phyloP scores from a whole-genome alignment of 2,113 vertebrate species.

The Sinocyclocheilus anshuiensis region DNA sequence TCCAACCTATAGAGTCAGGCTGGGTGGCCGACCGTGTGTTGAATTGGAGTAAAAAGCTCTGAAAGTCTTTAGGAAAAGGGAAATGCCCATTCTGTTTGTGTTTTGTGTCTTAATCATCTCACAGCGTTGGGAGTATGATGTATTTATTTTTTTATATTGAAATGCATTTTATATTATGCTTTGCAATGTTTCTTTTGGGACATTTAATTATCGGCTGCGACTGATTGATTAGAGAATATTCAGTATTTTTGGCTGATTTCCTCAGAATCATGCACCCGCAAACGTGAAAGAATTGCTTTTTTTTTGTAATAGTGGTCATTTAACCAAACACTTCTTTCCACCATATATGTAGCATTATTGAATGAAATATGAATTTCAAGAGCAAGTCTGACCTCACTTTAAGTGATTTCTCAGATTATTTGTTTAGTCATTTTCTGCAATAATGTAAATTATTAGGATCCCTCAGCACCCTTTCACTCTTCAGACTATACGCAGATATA shows the following conservation, averaged over 20 bases:
- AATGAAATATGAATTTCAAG: slow-evolving; percentile 34
- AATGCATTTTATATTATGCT: slow-evolving; percentile 58
- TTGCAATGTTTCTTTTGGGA: slow-evolving; percentile 53
- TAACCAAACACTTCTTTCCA: slow-evolving; percentile 19
- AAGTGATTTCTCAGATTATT: slow-evolving; percentile 25
- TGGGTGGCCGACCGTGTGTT: slow-evolving; percentile 70
- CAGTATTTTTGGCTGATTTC: slow-evolving; percentile 37
- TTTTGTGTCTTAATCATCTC: slow-evolving; percentile 12
- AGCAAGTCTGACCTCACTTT: slow-evolving; percentile 5
- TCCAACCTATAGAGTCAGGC: slow-evolving; percentile 68
- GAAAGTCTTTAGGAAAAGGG: slow-evolving; percentile 58
- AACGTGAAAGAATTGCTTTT: slow-evolving; percentile 2
- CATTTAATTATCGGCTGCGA: slow-evolving; percentile 12
- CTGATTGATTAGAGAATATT: slow-evolving; percentile 41
- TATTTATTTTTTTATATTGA: slow-evolving; percentile 64
- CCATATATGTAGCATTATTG: slow-evolving; percentile 47
- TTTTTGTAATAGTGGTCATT: not conserved
- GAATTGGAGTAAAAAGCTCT: slow-evolving; percentile 59
- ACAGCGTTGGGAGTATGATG: slow-evolving; percentile 43
- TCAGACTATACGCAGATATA: slow-evolving; percentile 10
- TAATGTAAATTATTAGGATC: slow-evolving; percentile 49
- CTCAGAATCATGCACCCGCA: slow-evolving; percentile 10
- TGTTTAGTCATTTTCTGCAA: slow-evolving; percentile 21
- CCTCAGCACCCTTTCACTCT: not conserved
- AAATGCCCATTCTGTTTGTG: slow-evolving; percentile 58